phyloP scores from a whole-genome alignment of 2,888 invertebrate species.

The Aphelenchoides bicaudatus region DNA sequence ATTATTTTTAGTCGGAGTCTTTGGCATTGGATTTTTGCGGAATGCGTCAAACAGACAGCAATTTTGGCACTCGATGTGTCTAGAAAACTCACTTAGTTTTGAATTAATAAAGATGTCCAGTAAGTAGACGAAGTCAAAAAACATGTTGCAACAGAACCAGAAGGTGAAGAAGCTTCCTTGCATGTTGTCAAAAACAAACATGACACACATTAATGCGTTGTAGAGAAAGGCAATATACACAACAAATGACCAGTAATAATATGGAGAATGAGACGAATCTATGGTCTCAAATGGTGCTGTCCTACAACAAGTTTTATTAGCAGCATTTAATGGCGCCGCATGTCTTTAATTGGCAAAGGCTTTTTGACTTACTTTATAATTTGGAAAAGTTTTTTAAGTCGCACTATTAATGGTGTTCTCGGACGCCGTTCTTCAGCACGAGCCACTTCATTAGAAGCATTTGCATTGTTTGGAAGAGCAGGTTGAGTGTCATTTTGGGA shows the following conservation, averaged over 20 bases:
- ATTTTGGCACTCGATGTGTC: not conserved
- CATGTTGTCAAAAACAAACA: slow-evolving; percentile 57
- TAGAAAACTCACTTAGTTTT: slow-evolving; percentile 39
- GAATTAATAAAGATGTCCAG: slow-evolving; percentile 45
- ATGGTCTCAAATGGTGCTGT: slow-evolving; percentile 23
- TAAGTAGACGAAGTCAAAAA: slow-evolving; percentile 42
- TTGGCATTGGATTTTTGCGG: not conserved
- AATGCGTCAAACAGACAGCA: not conserved
- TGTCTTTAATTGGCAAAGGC: no score
- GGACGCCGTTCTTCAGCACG: no score
- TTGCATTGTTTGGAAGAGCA: no score
- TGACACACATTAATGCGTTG: slow-evolving; percentile 50
- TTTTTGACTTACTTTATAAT: no score
- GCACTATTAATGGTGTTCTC: no score
- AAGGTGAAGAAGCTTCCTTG: slow-evolving; percentile 29
- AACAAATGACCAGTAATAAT: slow-evolving; percentile 52
- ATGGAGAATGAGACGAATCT: slow-evolving; percentile 35
- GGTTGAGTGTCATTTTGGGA: no score
- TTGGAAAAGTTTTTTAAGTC: no score
- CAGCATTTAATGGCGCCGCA: no score
- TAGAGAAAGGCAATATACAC: slow-evolving; percentile 48
- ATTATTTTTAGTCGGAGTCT: slow-evolving; percentile 13
- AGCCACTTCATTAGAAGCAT: no score
- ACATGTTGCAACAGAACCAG: slow-evolving; percentile 42
- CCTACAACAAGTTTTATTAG: no score